These are phyloP conservation scores for Oreamnos americanus DNA, from an alignment of 2,113 vertebrate species.

Conservation along the genomic window DNA sequence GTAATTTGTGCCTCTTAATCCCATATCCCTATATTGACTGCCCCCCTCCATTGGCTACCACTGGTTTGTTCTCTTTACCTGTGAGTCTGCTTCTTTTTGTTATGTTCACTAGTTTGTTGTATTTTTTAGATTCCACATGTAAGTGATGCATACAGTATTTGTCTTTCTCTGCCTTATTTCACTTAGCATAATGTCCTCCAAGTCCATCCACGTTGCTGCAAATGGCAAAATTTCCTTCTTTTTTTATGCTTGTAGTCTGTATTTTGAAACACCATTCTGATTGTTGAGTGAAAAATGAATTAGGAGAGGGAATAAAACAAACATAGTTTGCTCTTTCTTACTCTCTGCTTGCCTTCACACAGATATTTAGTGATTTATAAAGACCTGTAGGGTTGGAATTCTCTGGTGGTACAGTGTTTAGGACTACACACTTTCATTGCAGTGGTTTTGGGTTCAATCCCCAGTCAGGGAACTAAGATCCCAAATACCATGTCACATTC, in stretches of 20 bases:
- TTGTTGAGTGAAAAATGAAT: neutral
- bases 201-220: neutral
- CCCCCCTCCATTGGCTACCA: neutral
- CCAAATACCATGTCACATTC: neutral
- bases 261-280: neutral
- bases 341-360: neutral
- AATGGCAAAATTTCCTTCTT: neutral
- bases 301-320: neutral
- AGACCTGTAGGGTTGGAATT: neutral
- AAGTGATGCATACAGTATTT: neutral
- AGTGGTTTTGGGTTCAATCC: neutral
- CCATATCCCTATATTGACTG: neutral
- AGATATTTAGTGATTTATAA: neutral
- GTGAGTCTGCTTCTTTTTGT: neutral
- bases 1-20: neutral
- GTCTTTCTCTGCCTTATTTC: neutral
- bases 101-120: neutral
- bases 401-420: neutral
- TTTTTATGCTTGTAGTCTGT: neutral
- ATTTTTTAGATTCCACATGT: neutral
- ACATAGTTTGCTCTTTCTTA: neutral
- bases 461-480: neutral
- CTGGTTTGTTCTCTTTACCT: neutral
- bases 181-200: neutral
- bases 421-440: neutral